Base-by-base conservation (phyloP, 1,140 invertebrate genomes). In the Leucophenga varia region DNA sequence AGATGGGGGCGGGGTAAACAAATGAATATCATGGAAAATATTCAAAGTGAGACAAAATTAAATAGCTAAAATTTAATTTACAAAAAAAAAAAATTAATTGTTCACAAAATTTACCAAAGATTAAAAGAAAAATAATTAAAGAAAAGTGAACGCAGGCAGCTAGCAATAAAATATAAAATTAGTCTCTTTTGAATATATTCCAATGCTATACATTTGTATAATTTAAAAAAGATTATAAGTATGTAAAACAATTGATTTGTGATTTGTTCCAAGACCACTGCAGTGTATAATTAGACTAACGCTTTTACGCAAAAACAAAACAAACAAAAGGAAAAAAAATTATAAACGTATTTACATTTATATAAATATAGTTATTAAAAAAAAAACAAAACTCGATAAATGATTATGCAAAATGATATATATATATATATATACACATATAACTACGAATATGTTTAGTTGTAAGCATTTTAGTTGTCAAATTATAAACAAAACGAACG, bases 21-120 rank as follows among this genome's bases (percentile, higher is more conserved):
- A 34, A 14, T 34, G 41, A 21, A 42, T 39, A 21, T 10, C 17
- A 37, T 16, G 17, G n/a, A n/a, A n/a, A n/a, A n/a, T n/a, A 37
- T 3, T 37, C 16, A n/a, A 34, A 34, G 13, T 5, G 13, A 13
- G 13, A 34, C 4, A 34, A 34, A 34, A 8, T 34, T 8, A 8
- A 34, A 34, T 8, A 8, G 13, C n/a, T 34, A 34, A 34, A 34
- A 6, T 5, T 5, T 34, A 9, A 8, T 14, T n/a, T 8, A 34
- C 31, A 34, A 4, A 34, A 4, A 34, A n/a, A 8, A 8, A 34
- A 34, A n/a, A 4, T 8, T 34, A 4, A 4, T 5, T 8, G 13
- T 5, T 8, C 31, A n/a, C 31, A 4, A 34, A 34, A 6, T 4
- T 34, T n/a, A 34, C 13, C 31, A 4, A 8, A 5, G 13, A 4